phyloP scores from a whole-genome alignment of 2,797 vertebrate species.

The Tapera naevia region DNA sequence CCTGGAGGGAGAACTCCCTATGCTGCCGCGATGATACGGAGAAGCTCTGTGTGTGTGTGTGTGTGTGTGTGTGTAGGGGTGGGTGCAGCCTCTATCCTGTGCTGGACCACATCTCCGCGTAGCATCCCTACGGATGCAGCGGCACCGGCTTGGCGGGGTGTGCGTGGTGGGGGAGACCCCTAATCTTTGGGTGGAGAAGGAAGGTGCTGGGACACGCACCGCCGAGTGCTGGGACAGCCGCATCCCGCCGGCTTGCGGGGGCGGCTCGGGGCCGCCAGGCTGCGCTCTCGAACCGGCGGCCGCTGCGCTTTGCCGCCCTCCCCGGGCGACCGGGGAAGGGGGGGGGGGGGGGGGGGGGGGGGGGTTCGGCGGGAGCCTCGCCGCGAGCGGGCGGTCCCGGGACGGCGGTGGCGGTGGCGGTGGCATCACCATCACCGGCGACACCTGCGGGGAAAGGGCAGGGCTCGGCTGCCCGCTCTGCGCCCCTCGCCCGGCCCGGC shows the following conservation, averaged over 20 bases:
- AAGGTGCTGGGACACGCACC: neutral
- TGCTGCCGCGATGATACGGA: neutral
- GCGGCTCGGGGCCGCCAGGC: slow-evolving; percentile 72
- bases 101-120: neutral
- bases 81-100: neutral
- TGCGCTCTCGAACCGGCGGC: slow-evolving; percentile 72
- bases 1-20: neutral
- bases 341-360: neutral
- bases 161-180: neutral
- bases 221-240: neutral
- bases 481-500: slow-evolving; percentile 45
- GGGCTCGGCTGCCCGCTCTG: slow-evolving; percentile 9
- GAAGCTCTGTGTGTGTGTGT: no score
- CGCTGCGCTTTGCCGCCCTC: slow-evolving; percentile 18
- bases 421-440: neutral
- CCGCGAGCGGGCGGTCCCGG: slow-evolving; percentile 55
- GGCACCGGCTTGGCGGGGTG: neutral
- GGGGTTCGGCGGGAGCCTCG: slow-evolving; percentile 65
- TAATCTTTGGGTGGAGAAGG: neutral
- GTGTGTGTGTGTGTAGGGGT: no score
- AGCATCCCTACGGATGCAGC: neutral
- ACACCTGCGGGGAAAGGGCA: neutral
- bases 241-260: slow-evolving; percentile 41
- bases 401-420: slow-evolving; percentile 39
- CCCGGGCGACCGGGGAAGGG: slow-evolving; percentile 24